These are phyloP conservation scores for Fopius arisanus DNA, from an alignment of 1,140 invertebrate genomes.

Conservation along the genomic window DNA sequence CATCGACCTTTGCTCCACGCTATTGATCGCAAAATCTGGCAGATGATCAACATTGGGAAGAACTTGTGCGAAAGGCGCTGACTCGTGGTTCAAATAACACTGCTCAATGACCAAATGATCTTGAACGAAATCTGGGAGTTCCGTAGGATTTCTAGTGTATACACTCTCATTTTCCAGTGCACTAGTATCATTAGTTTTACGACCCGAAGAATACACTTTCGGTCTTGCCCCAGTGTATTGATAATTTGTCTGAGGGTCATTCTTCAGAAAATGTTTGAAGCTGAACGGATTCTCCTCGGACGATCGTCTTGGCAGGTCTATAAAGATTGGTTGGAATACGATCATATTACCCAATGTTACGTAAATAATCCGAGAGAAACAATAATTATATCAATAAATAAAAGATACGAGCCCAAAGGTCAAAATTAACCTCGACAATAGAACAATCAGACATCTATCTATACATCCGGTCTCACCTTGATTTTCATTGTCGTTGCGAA, in stretches of 20 bases:
- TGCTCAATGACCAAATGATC: conserved; percentile 70
- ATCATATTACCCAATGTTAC: too few species aligned
- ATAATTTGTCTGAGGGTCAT: conserved; percentile 56
- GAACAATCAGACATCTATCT: too few species aligned
- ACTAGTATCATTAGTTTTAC: conserved; percentile 38
- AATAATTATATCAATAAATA: background rate
- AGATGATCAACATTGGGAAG: conserved; percentile 61
- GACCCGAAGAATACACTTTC: conserved; percentile 62
- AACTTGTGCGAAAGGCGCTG: conserved; percentile 28
- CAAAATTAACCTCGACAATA: background rate
- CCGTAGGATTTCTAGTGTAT: conserved; percentile 60
- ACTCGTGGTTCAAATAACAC: conserved; percentile 59
- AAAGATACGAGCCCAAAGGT: background rate
- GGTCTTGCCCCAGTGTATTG: conserved; percentile 67
- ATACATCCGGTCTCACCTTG: background rate
- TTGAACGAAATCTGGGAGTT: conserved; percentile 70
- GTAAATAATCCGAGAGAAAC: too few species aligned
- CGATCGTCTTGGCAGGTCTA: background rate
- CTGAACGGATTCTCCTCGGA: conserved; percentile 78
- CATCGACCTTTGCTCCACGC: conserved; percentile 44
- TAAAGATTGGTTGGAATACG: background rate
- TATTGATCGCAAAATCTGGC: conserved; percentile 63
- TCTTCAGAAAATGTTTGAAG: conserved; percentile 80
- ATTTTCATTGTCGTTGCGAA: background rate
- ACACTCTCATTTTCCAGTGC: conserved; percentile 44